Base-by-base conservation (phyloP, 2,113 vertebrate genomes). In the Dicrurus megarhynchus region DNA sequence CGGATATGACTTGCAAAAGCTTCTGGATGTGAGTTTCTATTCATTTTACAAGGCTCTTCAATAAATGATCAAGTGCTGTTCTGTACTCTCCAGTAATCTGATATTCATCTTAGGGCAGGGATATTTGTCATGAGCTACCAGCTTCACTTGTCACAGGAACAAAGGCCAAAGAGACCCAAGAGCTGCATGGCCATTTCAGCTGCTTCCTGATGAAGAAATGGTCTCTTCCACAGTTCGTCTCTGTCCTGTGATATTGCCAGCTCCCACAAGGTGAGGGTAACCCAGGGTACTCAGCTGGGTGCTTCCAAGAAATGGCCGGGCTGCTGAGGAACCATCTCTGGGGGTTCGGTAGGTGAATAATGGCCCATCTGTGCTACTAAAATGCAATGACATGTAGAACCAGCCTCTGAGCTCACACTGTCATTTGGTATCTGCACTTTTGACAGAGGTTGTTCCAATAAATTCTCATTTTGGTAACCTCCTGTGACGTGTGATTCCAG, bases 21-120 rank as follows among this genome's bases (percentile, higher is more conserved):
- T 69, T 59, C 94, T 79, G 64, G 52, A 57, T 81, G 23, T 8
- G 74, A 41, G 73, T 20, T 76, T 10, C 78, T 84, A 1, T 56
- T 83, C 53, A 2, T 70, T 85, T 79, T 59, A 49, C 67, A 65
- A 32, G 81, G 41, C 64, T 80, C 33, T 64, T 90, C 95, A 83
- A 84, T 42, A 85, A 95, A 57, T 79, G 81, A 90, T 89, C 90
- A 84, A 79, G 63, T 60, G 49, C 81, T 76, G 64, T 53, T 94
- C 80, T 79, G 67, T 77, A 15, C 63, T 90, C 77, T 65, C 76
- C 57, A 64, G 79, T 27, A 63, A 89, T 95, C 11, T 80, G 59
- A 77, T 74, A 59, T 74, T 86, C 83, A 49, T 90, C 79, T 71
- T 27, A 44, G 73, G 67, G 85, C 85, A 80, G 88, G 13, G 47